phyloP scores from a whole-genome alignment of 2,888 invertebrate species.

The Tenthredo distinguenda region DNA sequence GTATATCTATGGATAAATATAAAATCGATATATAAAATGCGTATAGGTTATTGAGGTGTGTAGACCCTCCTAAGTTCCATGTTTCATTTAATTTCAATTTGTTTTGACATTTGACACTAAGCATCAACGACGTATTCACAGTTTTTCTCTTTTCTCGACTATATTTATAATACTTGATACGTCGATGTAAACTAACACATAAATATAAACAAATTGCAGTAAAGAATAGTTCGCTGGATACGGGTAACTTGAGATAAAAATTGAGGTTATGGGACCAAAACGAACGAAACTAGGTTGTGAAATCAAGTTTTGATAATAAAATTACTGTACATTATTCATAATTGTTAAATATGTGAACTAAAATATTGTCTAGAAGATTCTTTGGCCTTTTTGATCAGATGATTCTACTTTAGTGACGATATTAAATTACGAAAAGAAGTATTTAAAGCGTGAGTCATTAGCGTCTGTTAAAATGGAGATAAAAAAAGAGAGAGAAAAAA shows the following conservation, averaged over 20 bases:
- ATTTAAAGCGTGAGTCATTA: constrained; percentile 12
- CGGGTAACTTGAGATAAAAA: not conserved
- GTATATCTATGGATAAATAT: not conserved
- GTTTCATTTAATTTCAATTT: not conserved
- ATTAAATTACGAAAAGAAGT: not conserved
- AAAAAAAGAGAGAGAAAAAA: not conserved
- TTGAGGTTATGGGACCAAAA: constrained; percentile 7
- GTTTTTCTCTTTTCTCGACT: not conserved
- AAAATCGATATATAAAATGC: not conserved
- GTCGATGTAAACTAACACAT: not conserved
- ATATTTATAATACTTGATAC: not conserved
- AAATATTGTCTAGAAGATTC: not conserved
- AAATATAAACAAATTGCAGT: not conserved
- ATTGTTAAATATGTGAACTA: not conserved
- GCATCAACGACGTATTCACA: not conserved
- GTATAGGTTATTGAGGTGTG: not conserved
- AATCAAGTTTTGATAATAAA: not conserved
- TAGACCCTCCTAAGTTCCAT: not conserved
- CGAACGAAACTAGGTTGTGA: not conserved
- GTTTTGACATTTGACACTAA: not conserved
- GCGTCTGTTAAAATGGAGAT: constrained; percentile 13
- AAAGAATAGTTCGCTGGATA: not conserved
- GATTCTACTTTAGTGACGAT: not conserved
- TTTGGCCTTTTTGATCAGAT: not conserved
- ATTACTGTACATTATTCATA: not conserved